Percentiles rank a stretch among this genome's conserved stretches.
These are phyloP conservation scores for Vulpes lagopus DNA, from an alignment of 2,113 vertebrate species.

Conservation along the genomic window DNA sequence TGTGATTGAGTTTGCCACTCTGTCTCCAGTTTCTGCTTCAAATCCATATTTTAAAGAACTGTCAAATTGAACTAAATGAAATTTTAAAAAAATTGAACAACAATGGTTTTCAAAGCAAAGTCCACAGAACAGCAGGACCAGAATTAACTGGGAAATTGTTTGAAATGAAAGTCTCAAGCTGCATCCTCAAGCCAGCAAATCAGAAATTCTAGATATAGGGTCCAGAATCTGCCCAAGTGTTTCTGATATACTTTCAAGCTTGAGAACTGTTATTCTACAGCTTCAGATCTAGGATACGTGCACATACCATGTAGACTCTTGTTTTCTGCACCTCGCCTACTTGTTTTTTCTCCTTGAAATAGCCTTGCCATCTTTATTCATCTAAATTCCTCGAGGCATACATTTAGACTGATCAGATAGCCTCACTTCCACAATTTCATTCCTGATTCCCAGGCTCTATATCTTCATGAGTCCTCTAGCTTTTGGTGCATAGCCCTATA, in stretches of 20 bases:
- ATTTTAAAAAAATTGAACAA: background rate
- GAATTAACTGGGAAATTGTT: background rate
- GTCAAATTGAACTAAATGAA: background rate
- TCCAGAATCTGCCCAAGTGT: no score
- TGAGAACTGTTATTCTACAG: background rate
- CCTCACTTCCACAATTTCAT: background rate
- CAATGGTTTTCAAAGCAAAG: background rate
- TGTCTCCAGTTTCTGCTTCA: background rate
- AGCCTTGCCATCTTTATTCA: background rate
- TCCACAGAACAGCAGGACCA: background rate
- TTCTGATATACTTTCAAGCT: background rate
- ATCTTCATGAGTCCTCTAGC: background rate
- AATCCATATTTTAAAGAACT: background rate
- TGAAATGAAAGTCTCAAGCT: background rate
- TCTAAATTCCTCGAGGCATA: background rate
- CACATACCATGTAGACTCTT: fast-evolving
- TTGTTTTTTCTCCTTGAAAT: background rate
- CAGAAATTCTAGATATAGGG: background rate
- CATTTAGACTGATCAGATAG: background rate
- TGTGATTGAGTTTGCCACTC: background rate
- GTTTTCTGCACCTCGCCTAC: background rate
- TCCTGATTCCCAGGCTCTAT: background rate
- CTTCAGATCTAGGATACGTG: background rate
- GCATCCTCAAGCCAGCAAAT: background rate
- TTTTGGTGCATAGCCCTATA: background rate